Evolutionary conservation across 35 echinoderm and acorn worm species (phyloP), one percentile per base, ranked within the genome.

Genomic region (Holothuria glaberrima): DNA sequence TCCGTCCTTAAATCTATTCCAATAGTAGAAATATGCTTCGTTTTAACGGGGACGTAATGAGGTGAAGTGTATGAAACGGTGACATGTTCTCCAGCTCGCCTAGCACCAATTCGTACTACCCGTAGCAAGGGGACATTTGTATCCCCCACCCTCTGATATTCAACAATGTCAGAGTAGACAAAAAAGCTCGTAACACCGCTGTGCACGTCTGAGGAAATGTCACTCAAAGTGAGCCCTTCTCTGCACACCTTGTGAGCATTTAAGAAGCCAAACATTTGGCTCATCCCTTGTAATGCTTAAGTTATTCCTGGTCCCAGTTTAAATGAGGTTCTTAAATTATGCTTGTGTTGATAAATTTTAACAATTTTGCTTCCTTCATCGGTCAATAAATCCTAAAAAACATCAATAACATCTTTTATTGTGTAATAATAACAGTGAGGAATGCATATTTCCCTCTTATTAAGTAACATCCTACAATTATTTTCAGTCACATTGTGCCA

Each of bases 91-190:
- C 54, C 65, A 14, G 48, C 29, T 25, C 70, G 38, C 27, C 36
- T 89, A 20, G 56, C 45, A 3, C 27, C 29, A 7, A 72, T 75
- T 54, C 56, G 0, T 16, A 75, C 28, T 19, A 75, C 45, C 18
- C 86, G 31, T 27, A 89, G 9, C 41, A 89, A 16, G 20, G 86
- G 86, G 10, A 59, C 86, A 30, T 72, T 41, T 9, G 52, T 14
- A 28, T 89, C 86, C 5, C 68, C 86, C 5, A 89, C 86, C 31
- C 66, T 54, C 46, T 89, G 86, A 58, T 71, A 22, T 57, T 89
- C 86, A 30, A 74, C 65, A 19, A 89, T 89, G 57, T 89, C 69
- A 48, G 32, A 54, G 29, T 89, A 73, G 28, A 89, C 48, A 48
- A 41, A 89, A 24, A 89, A 89, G n/a, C 36, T 41, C 9, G 45